Base-by-base conservation (phyloP, 2,113 vertebrate genomes). In the Fregata magnificens region DNA sequence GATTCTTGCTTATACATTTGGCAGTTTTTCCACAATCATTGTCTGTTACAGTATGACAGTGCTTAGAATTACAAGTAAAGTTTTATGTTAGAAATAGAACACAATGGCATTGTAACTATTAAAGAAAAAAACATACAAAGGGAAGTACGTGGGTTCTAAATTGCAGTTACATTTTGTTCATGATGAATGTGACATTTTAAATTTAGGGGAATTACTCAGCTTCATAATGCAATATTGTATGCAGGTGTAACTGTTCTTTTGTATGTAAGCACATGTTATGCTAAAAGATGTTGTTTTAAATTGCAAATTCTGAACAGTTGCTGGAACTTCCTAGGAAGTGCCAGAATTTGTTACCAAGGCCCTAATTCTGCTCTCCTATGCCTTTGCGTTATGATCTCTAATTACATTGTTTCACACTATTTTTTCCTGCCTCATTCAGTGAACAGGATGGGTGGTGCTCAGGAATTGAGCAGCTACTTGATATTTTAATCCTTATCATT, bases 391-490 rank as follows among this genome's bases (percentile, higher is more conserved):
- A 28, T 17, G 63, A 65, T 95, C 82, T 83, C 83, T 92, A 89
- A 95, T 95, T 96, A 91, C 49, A 96, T 97, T 97, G 93, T 97
- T 97, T 95, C 95, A 94, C 96, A 97, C 92, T 93, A 96, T 96
- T 96, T 97, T 97, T 95, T 95, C 88, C 94, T 96, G 93, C 83
- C 91, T 95, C 72, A 92, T 97, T 97, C 72, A 89, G 59, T 65
- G 93, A 82, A 96, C 94, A 96, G 96, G 96, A 97, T 97, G 95
- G 95, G 95, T 0, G 94, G 88, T 59, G 69, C 83, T 97, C 90
- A 87, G 86, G 94, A 95, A 84, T 95, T 83, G 93, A 96, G 56
- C 77, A 78, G 77, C 66, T 86, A 63, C 76, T 95, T 96, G 92
- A 45, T 97, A 94, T 96, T 95, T 96, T 95, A 95, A 76, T 94